A percentile compares a stretch with the other conserved stretches of the same genome.
Evolutionary conservation across 1,140 invertebrate species (phyloP).

Genomic region (Macrobrachium rosenbergii): DNA sequence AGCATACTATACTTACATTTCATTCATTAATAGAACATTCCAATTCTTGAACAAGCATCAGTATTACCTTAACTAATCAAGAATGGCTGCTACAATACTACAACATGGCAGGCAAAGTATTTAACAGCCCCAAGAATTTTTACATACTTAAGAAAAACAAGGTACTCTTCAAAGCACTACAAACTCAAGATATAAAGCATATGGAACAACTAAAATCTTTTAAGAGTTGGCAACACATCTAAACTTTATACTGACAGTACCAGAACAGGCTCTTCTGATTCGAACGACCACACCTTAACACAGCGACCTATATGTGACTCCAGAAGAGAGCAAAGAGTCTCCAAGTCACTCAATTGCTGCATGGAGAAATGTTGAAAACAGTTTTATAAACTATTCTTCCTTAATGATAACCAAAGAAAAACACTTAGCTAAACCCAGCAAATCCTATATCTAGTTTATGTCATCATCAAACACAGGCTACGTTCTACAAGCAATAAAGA

Average conservation of each 20-base stretch:
- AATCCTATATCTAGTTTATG: no score
- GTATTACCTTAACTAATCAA: no score
- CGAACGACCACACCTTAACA: slow-evolving; percentile 36
- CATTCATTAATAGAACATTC: no score
- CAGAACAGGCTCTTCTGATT: slow-evolving; percentile 42
- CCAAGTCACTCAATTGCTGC: slow-evolving; percentile 18
- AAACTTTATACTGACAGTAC: slow-evolving; percentile 5
- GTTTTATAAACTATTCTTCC: not conserved
- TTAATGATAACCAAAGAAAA: no score
- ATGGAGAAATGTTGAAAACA: slow-evolving; percentile 2
- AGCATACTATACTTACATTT: no score
- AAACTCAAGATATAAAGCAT: not conserved
- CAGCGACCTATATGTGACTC: slow-evolving; percentile 33
- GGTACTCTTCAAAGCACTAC: not conserved
- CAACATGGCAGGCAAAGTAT: no score
- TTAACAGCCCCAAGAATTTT: no score
- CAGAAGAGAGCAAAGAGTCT: slow-evolving; percentile 30
- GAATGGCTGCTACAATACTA: no score
- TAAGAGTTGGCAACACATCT: no score
- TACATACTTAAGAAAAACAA: no score
- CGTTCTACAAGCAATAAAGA: not conserved
- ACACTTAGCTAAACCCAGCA: no score
- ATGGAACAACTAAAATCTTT: not conserved
- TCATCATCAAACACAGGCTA: not conserved
- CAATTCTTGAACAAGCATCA: no score